Evolutionary conservation across 2,888 invertebrate species (phyloP).

Genomic region (Lycophotia porphyrea): DNA sequence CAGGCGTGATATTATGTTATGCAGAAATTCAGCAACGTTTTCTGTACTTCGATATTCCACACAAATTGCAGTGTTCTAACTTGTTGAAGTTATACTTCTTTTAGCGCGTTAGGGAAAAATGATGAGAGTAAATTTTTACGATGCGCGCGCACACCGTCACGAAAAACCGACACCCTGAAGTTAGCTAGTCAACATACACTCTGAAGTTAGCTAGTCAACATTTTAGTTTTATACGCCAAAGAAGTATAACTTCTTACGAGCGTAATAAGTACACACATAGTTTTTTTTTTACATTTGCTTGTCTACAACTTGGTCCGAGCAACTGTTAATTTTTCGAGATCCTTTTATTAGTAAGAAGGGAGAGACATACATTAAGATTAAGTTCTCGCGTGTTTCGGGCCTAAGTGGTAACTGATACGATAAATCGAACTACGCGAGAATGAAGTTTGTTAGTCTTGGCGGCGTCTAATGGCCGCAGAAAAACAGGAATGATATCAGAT

Average conservation of each 20-base stretch:
- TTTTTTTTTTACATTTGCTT: not conserved
- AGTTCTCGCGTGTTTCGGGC: slow-evolving; percentile 8
- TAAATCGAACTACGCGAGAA: slow-evolving; percentile 27
- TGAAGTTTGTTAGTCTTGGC: slow-evolving; percentile 45
- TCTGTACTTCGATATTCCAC: no score
- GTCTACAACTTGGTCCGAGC: not conserved
- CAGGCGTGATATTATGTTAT: no score
- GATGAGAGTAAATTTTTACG: no score
- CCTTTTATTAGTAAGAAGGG: slow-evolving; percentile 15
- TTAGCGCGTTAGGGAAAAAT: no score
- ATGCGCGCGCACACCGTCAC: no score
- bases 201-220: no score
- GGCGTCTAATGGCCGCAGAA: slow-evolving; percentile 28
- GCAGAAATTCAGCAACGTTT: not conserved
- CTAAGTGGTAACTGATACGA: slow-evolving; percentile 56
- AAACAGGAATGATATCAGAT: not conserved
- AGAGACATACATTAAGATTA: slow-evolving; percentile 24
- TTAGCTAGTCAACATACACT: no score
- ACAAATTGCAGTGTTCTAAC: not conserved
- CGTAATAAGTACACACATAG: no score
- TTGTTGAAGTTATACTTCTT: no score
- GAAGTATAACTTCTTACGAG: no score
- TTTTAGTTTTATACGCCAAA: no score
- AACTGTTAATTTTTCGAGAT: slow-evolving; percentile 21
- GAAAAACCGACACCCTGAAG: no score